Base-by-base conservation (phyloP, 2,888 invertebrate species). In the Lamproptera curius region DNA sequence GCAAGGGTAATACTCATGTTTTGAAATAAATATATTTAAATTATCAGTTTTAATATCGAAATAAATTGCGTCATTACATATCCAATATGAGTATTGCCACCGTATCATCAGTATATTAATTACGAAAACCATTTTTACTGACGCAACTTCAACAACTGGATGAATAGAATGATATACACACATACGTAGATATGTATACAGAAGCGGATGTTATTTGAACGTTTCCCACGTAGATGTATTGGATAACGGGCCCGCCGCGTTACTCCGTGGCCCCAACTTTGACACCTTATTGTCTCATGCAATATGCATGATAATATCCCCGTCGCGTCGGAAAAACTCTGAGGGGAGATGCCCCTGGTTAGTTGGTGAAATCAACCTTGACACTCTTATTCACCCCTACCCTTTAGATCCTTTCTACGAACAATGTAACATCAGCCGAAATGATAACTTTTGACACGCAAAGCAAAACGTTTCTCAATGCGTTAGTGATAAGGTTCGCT, bases 241-340 rank as follows among this genome's bases (percentile, higher is more conserved):
- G 46, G 38, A 52, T 52, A 54, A 55, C 55, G 47, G 50, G 43
- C 43, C 48, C 51, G 48, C 41, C 58, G 56, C 64, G 62, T 67
- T 67, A 67, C 70, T 67, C 63, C 61, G 55, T 57, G 57, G 56
- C n/a, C 60, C 62, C 57, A 63, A 73, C 67, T 76, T 76, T 73
- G 73, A 73, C 78, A 73, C 70, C 71, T 73, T 79, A 80, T 80
- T 75, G 72, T 57, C 76, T 79, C 79, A 79, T 81, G 79, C 75
- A 81, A 80, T 81, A 81, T 81, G 76, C 79, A 81, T 81, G 76
- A 67, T 74, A 69, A 76, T 75, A 72, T 72, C 65, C 67, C 63
- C 47, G 38, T 48, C 65, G 61, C 63, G 53, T 42, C 43, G 45
- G 60, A 67, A 71, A 28, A 70, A 72, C 62, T 67, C 56, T 58